Base-by-base conservation (phyloP, 2,113 vertebrate species). In the Urocolius indicus region DNA sequence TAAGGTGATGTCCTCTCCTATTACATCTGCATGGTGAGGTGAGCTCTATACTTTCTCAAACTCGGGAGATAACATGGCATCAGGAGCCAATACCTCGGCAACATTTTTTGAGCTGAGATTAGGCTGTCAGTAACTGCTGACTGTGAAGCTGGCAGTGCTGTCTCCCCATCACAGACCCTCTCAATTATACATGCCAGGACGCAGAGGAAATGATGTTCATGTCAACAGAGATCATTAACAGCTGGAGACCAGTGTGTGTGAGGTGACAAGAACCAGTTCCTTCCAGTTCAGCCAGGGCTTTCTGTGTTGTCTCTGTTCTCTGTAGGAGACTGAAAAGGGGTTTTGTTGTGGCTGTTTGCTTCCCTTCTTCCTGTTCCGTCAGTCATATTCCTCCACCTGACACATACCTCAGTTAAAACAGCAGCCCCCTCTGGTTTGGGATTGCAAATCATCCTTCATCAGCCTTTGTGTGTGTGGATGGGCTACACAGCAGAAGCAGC, bases 1-100 rank as follows among this genome's bases (percentile, higher is more conserved):
- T 97, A 98, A 98, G 98, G 98, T 97, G 97, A 92, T 90, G 95
- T 97, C 95, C 95, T 96, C 94, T 92, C 87, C 80, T 91, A 95
- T 97, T 94, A 96, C 90, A 96, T 95, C 95, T 87, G 38, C 29
- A 65, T 4, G 7, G 89, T 77, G 77, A 93, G 79, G 73, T 55
- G 67, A 38, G 55, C 34, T 54, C 36, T 49, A 5, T 81, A 48
- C 89, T 91, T 94, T 94, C 94, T 95, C 91, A 75, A 58, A 84
- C 78, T 55, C 78, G 63, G 90, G 62, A 32, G 72, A 95, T 91
- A 96, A 75, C 63, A 24, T 62, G 75, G 90, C 90, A 95, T 95
- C 93, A 83, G 90, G 89, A 95, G 93, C 92, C 29, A 36, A 95
- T 93, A 91, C 79, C 79, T 87, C 2, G 29, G 88, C 94, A 92